Conservation (phyloP, 2,797 vertebrate species). For the Tenualosa ilisha region DNA sequence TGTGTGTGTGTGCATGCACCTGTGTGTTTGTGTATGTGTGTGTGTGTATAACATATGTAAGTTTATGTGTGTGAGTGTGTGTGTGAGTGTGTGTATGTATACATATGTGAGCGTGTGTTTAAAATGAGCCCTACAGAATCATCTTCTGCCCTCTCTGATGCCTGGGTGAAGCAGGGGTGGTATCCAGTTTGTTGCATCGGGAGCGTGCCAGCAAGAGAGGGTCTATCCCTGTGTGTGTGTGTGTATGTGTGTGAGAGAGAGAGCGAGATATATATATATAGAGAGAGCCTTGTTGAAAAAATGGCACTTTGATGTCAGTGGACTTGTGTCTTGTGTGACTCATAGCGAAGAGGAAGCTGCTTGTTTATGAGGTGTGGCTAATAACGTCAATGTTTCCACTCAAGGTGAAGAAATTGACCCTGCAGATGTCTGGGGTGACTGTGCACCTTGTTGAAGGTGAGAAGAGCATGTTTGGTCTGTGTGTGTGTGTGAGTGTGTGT, state of each 20-base stretch:
- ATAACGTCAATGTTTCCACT: neutral
- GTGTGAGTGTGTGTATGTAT: neutral
- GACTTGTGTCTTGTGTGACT: neutral
- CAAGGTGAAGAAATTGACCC: neutral
- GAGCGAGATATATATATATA: too few relatives aligned
- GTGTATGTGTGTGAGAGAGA: neutral
- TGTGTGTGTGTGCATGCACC: neutral
- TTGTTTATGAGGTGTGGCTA: neutral
- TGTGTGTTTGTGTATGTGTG: neutral
- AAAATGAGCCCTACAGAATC: neutral
- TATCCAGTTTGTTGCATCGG: neutral
- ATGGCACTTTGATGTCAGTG: too few relatives aligned
- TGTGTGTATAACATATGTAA: neutral
- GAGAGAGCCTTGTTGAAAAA: neutral
- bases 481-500: constrained; percentile 7
- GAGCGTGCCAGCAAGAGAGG: neutral
- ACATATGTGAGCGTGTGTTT: neutral
- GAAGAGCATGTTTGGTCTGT: neutral
- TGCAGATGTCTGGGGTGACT: constrained; percentile 1
- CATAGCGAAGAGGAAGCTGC: neutral
- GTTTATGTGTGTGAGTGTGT: neutral
- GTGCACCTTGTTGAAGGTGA: neutral
- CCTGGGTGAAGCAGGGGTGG: neutral
- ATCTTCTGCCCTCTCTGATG: neutral
- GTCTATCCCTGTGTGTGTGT: neutral